These are phyloP conservation scores for Odontesthes bonariensis DNA, from an alignment of 2,113 vertebrate species.

Conservation along the genomic window DNA sequence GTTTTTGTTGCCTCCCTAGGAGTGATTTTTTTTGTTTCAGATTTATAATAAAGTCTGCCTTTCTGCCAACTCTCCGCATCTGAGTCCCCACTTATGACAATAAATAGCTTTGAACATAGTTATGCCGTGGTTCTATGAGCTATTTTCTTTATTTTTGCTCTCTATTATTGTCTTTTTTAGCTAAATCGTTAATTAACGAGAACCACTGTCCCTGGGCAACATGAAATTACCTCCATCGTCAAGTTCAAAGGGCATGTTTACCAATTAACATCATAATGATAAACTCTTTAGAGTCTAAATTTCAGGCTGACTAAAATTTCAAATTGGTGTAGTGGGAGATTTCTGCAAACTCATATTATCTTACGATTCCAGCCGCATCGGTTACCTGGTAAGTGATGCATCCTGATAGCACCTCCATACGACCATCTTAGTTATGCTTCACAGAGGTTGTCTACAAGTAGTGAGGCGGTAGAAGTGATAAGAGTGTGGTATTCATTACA, in stretches of 20 bases:
- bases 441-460: constrained; percentile 43
- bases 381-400: constrained; percentile 31
- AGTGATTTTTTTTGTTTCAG: too few relatives aligned
- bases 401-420: constrained; percentile 16
- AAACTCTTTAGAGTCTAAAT: constrained; percentile 4
- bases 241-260: constrained; percentile 20
- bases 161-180: too few relatives aligned
- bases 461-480: constrained; percentile 25
- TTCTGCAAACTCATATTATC: not conserved
- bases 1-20: too few relatives aligned
- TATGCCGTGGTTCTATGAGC: too few relatives aligned
- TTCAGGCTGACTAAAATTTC: constrained; percentile 6
- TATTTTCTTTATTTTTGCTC: too few relatives aligned
- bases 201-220: not conserved
- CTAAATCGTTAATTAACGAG: constrained; percentile 19
- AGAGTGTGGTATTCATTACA: constrained; percentile 53
- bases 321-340: not conserved
- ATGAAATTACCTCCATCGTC: constrained; percentile 10
- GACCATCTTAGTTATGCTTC: constrained; percentile 39
- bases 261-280: constrained; percentile 4
- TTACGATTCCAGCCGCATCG: not conserved
- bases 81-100: too few relatives aligned
- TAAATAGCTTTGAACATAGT: too few relatives aligned
- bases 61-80: too few relatives aligned
- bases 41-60: too few relatives aligned